Percentiles rank a stretch among this genome's conserved stretches.
phyloP scores from a whole-genome alignment of 2,888 invertebrate species.

The Heteromurus nitidus region DNA sequence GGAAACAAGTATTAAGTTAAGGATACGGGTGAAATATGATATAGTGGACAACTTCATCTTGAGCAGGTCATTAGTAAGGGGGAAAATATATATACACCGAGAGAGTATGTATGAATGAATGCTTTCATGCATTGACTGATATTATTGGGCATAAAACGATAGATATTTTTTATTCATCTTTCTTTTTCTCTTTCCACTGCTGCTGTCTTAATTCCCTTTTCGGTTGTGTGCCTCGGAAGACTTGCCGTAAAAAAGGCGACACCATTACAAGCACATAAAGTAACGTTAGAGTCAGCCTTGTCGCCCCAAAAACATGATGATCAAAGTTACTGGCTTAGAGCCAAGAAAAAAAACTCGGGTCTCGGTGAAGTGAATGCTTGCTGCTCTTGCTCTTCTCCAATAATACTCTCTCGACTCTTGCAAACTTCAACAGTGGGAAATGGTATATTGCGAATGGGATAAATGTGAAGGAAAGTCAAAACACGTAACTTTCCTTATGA shows the following conservation, averaged over 20 bases:
- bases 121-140: constrained; percentile 1
- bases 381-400: constrained; percentile 14
- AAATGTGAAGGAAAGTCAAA: constrained; percentile 11
- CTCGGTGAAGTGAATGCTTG: constrained; percentile 7
- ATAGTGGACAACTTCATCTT: constrained; percentile 7
- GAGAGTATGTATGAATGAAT: no score
- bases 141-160: neutral
- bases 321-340: constrained; percentile 63
- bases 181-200: neutral
- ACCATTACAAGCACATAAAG: constrained; percentile 34
- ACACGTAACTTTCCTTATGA: constrained; percentile 24
- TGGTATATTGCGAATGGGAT: neutral
- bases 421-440: neutral
- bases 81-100: neutral
- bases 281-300: constrained; percentile 37
- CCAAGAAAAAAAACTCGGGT: constrained; percentile 57
- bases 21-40: neutral
- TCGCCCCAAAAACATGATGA: constrained; percentile 65
- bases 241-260: constrained; percentile 9
- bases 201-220: constrained; percentile 13
- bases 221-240: neutral
- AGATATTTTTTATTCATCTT: constrained; percentile 13
- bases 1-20: neutral
- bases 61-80: constrained; percentile 14
- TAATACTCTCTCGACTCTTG: neutral